Evolutionary conservation across 2,113 vertebrate genomes (phyloP), one percentile per base, ranked within the genome.

Genomic region (Rissa tridactyla): DNA sequence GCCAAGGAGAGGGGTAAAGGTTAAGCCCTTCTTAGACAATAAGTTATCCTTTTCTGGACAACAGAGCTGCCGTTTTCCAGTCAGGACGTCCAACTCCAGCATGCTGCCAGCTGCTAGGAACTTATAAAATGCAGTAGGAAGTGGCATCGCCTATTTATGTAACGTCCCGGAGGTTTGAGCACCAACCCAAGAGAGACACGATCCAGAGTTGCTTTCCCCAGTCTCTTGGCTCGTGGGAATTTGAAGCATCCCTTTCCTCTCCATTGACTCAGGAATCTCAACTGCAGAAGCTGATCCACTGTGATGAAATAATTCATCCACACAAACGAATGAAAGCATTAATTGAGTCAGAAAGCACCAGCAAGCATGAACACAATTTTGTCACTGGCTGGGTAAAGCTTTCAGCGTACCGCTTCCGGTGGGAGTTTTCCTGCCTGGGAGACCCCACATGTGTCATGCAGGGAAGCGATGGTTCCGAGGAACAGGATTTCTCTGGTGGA

Each of bases 401-500:
- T 70, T 83, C 60, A 58, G 26, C 9, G 34, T 72, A 30, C 36
- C 1, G 8, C 61, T 92, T 91, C 38, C 8, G 10, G 51, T 9
- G 5, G 17, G 15, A 77, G 40, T 65, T 58, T 68, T 85, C 62
- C 70, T 57, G 61, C 23, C 62, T 55, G 38, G 70, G 75, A 90
- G 36, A 91, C 29, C 38, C 27, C 0, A 2, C 51, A 44, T 0
- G 0, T 25, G 21, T 82, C 57, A 54, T 0, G 0, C 7, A 40
- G 40, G 32, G 40, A 86, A 88, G 7, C 34, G 30, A 60, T 2
- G 40, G 27, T 10, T 92, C 44, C 83, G 38, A 66, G 57, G 22
- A 55, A 69, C n/a, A 55, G 68, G 17, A 12, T 51, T 95, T 71
- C 51, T 79, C 57, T 6, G 4, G 51, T 38, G 32, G 20, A 13